Evolutionary conservation across 2,888 invertebrate genomes (phyloP), one percentile per base, ranked within the genome.

Genomic region (Amblyjoppa fuscipennis): DNA sequence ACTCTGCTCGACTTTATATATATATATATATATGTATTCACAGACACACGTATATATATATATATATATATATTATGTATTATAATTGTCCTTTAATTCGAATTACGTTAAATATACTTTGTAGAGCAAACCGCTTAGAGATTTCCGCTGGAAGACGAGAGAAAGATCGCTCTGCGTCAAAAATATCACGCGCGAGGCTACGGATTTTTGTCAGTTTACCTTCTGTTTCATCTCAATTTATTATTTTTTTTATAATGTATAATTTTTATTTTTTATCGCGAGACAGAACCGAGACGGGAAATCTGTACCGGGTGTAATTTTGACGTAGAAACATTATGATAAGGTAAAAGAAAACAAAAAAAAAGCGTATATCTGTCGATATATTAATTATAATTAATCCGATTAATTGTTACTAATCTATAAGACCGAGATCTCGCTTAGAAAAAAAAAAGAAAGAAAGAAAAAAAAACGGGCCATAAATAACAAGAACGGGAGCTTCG

Each of bases 361-460:
- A 56, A 68, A 45, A 59, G 66, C 68, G 71, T 83, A 87, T 89
- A 87, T 88, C 85, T 89, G 86, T 87, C 87, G 83, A 88, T 88
- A 88, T 86, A 84, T 88, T 73, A 84, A 87, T 87, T 83, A 88
- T 88, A 83, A 84, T 87, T 90, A 90, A 89, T 89, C 87, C 83
- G 87, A 91, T 89, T 88, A 69, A 91, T 89, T 89, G 88, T 91
- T 91, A 87, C 87, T 90, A 90, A 85, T 87, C 82, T 71, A 84
- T 83, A 91, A 90, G 84, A 90, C 59, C 85, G 89, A 88, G 88
- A 91, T 89, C 86, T 91, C 88, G 90, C 90, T 92, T 90, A 85
- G 86, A 56, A 41, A 66, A 59, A 61, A 13, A 73, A 69, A 66
- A 59, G 51, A 25, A 13, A 73, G 64, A 71, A 66, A 80, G 80